Base-by-base conservation (phyloP, 2,888 invertebrate genomes). In the Campoletis raptor region DNA sequence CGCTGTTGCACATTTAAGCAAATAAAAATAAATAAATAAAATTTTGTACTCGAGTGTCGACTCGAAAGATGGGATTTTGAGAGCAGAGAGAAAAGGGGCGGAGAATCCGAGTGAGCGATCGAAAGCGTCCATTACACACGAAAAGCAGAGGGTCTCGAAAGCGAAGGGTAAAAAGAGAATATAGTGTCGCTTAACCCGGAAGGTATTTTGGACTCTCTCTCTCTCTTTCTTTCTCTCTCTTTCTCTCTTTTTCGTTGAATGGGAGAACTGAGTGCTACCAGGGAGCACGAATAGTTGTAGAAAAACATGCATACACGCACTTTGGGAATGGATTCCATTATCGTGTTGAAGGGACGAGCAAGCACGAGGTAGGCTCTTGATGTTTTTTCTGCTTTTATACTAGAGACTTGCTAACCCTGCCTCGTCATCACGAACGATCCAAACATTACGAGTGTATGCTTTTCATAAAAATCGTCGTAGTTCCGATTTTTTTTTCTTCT, bases 111-210 rank as follows among this genome's bases (percentile, higher is more conserved):
- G 61, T 61, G 61, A 61, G 61, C 5, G 61, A 61, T 61, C 61
- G 61, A 30, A 30, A 30, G 30, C 30, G 61, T 61, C 61, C 61
- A 61, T 61, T 61, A 61, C 61, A 61, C 24, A 30, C 12, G 30
- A 30, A 61, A 61, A 61, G 61, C 30, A 61, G 61, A 61, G 61
- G 61, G 57, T 57, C 57, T 24, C 70, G 70, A 15, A n/a, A 40
- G 40, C 30, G 30, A 70, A 45, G 70, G 30, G 70, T 21, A 70
- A 70, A 45, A 70, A 48, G 70, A 48, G 45, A 48, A 48, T 72
- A 48, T 72, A 30, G 36, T 21, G 67, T 69, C 54, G 69, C 24
- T 40, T 54, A 79, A 67, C 67, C 40, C 40, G 48, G 52, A 57
- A 54, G 37, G 69, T 79, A 61, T 61, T 61, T 15, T 24, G 30